Base-by-base conservation (phyloP, 2,888 invertebrate genomes). In the Mesodorylaimus sp. region DNA sequence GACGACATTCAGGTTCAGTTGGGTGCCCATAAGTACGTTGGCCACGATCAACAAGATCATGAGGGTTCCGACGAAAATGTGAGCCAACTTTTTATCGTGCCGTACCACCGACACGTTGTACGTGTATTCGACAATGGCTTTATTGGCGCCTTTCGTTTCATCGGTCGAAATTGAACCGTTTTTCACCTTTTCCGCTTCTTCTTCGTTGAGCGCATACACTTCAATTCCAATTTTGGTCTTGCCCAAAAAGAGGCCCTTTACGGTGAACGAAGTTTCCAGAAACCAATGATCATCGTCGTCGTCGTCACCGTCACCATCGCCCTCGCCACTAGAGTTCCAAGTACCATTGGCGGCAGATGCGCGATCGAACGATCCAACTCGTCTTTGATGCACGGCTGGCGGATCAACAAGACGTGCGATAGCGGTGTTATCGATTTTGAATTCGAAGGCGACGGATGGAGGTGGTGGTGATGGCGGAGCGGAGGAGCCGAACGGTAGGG, bases 11-110 rank as follows among this genome's bases (percentile, higher is more conserved):
- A 64, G 51, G 48, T 64, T 60, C 23, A 64, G 53, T 59, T 62
- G 51, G 50, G 63, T 64, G 28, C 64, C 64, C 63, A 64, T 63
- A 49, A 61, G 52, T 16, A 61, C 53, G 56, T 64, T 64, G 13
- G 60, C 62, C 13, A 62, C 50, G 25, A 61, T 57, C 24, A 64
- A 60, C 23, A 64, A 55, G 19, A 60, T 45, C 27, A 60, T 58
- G 13, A 64, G 57, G 1, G 57, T 58, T 32, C 55, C 50, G 19
- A 63, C 61, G 48, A 64, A 64, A 28, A 60, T 56, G 26, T 56
- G 57, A n/a, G 58, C 58, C 21, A 57, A 47, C 19, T 5, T 7
- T 2, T 2, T 25, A n/a, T 44, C 16, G 23, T 44, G 21, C 25
- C 43, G 23, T 19, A 47, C 27, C 21, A 47, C 47, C 28, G 7